These are phyloP conservation scores for Cromileptes altivelis DNA, from an alignment of 2,113 vertebrate species.

Conservation along the genomic window DNA sequence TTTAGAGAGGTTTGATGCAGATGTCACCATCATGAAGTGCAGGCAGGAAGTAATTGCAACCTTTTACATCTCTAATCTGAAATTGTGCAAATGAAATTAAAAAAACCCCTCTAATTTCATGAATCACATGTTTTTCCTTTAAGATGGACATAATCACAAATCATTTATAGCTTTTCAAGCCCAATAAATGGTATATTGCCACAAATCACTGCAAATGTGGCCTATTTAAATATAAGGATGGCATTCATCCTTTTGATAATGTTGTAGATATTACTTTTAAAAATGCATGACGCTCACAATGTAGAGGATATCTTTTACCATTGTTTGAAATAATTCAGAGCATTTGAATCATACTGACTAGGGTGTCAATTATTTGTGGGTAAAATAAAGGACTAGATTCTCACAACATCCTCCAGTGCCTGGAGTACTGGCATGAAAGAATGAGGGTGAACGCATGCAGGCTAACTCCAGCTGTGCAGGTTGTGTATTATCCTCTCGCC, in stretches of 20 bases:
- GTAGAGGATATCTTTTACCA: background rate
- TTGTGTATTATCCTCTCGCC: slow-evolving; percentile 16
- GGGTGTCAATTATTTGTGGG: background rate
- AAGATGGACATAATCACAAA: background rate
- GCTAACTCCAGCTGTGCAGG: slow-evolving; percentile 27
- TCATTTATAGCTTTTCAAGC: background rate
- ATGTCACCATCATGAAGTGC: slow-evolving; percentile 16
- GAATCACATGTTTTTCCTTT: slow-evolving; percentile 5
- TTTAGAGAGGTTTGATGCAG: slow-evolving; percentile 40
- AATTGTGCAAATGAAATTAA: slow-evolving; percentile 24
- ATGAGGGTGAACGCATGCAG: slow-evolving; percentile 20
- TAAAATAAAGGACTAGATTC: background rate
- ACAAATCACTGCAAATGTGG: background rate
- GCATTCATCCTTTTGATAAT: background rate
- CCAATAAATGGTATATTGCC: background rate
- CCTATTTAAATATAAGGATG: background rate
- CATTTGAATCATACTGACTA: background rate
- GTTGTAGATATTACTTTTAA: background rate
- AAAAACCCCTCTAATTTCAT: background rate
- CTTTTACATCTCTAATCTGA: background rate
- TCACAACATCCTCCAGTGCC: background rate
- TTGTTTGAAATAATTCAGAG: background rate
- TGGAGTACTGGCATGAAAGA: slow-evolving; percentile 42
- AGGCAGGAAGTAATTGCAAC: slow-evolving; percentile 32
- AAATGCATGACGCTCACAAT: background rate